Base-by-base conservation (phyloP, 2,888 invertebrate genomes). In the Flexamia atlantica region DNA sequence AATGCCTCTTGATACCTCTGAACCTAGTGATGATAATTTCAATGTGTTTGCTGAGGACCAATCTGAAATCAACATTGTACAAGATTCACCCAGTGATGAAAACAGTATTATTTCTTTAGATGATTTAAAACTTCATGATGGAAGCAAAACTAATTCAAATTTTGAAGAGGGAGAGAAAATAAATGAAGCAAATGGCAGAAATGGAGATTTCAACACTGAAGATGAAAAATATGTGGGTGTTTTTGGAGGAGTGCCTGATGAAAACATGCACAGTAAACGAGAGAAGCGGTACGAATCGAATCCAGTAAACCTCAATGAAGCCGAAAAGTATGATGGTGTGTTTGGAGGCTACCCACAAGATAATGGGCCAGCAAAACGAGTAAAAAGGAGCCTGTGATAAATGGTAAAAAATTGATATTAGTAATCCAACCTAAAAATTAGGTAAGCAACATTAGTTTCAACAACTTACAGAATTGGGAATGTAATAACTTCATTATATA, bases 291-390 rank as follows among this genome's bases (percentile, higher is more conserved):
- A 57, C 14, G 79, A 57, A 57, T 23, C 23, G 17, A 57, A 57
- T 23, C 7, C 23, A 17, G 64, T 28, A 17, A 10, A 50, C 28
- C 28, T 40, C 28, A 12, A 46, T 17, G 50, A 46, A 42, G 76
- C 76, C 10, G 76, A 23, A 76, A 76, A 76, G 28, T 76, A 76
- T 76, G 46, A 76, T 20, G 76, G 76, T 42, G 76, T 76, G 12
- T 76, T 76, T 46, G 76, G 76, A 17, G 76, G 76, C 3, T 76
- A 50, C 23, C 76, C 76, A 28, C 76, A 76, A 50, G 46, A 76
- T 1, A 76, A 25, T 25, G 76, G 76, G 5, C 76, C 25, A 46
- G 46, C 40, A 28, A 76, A 76, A 28, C 46, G 76, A 46, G 76
- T 76, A 0, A 76, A 76, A 40, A 76, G 76, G 23, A 50, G 42